Base-by-base conservation (phyloP, 2,113 vertebrate genomes). In the Nansenia antarctica region DNA sequence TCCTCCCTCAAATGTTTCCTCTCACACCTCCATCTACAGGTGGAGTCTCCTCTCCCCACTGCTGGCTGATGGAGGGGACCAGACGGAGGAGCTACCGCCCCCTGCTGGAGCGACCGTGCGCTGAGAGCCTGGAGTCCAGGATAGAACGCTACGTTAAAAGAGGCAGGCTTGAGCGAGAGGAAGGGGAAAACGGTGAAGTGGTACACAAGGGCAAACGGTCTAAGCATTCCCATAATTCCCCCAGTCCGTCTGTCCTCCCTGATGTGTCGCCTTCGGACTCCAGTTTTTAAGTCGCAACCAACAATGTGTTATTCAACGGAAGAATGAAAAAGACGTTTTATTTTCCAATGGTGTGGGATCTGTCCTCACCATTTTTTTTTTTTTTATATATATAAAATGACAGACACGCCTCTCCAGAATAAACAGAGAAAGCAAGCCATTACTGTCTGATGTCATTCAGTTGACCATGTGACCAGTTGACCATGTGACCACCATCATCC, bases 91-190 rank as follows among this genome's bases (percentile, higher is more conserved):
- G 89, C 6, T 98, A 99, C 81, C 92, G 91, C 5, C 94, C 93
- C 0, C 71, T 98, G 53, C 88, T 98, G 85, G 90, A 95, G 52
- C 94, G 97, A 1, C 95, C 94, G 0, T 87, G 91, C 54, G 97
- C 97, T 30, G 91, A 96, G 87, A 96, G 94, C 55, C 82, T 99
- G 81, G 96, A 98, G 81, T 94, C 94, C 0, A 88, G 95, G 39
- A 97, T 98, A 70, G 89, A 92, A 42, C 95, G 96, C 69, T 97
- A 94, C 35, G 92, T 96, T 62, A 92, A 87, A 7, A 91, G 95
- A 82, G 97, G 97, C 31, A 84, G 96, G 54, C 91, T 98, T 9
- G 91, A 94, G 70, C 71, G 80, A 1, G 90, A 90, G 30, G 89
- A 89, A 66, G 85, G 85, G 14, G 89, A 90, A 67, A 67, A 86